Base-by-base conservation (phyloP, 1,140 invertebrate species). In the Drosophila carrolli region DNA sequence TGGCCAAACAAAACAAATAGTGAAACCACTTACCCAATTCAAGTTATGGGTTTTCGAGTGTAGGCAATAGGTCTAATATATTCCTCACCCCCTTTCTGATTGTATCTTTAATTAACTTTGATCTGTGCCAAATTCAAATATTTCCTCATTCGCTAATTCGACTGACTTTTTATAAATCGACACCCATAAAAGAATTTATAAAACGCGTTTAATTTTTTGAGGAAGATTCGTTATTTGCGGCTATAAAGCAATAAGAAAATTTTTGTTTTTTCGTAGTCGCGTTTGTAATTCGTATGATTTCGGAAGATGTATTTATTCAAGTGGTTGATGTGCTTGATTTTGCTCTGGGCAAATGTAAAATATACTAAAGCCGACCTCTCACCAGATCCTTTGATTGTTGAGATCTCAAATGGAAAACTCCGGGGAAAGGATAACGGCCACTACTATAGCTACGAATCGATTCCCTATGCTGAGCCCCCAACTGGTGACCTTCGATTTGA, bases 391-490 rank as follows among this genome's bases (percentile, higher is more conserved):
- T 23, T 68, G 32, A 19, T 66, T n/a, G 47, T 68, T 35, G 32
- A 46, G 19, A 44, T 68, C 2, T 23, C 65, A 0, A 68, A 93
- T 83, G 93, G 93, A 9, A 83, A 81, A 51, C 56, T 93, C 35
- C 71, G 76, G 32, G 94, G 94, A 92, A 94, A 75, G 92, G 94
- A 91, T 91, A 72, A 91, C 50, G 85, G 78, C 3, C 29, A 82
- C 5, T 93, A 92, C 62, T 93, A 91, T 32, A 93, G 93, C 56
- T 94, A 93, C 58, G 93, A 93, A 75, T 93, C 93, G 4, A 82
- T 94, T 6, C 93, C 93, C 0, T 93, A 93, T 75, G 93, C 93
- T 5, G 79, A 93, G 56, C 91, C 93, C 48, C 93, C 93, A 0
- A 32, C 93, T 4, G 93, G 93, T 16, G 73, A 91, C 27, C 75